Percentiles rank a stretch among this genome's conserved stretches.
These are phyloP conservation scores for Abscondita cerata DNA, from an alignment of 2,888 invertebrate genomes.

Conservation along the genomic window DNA sequence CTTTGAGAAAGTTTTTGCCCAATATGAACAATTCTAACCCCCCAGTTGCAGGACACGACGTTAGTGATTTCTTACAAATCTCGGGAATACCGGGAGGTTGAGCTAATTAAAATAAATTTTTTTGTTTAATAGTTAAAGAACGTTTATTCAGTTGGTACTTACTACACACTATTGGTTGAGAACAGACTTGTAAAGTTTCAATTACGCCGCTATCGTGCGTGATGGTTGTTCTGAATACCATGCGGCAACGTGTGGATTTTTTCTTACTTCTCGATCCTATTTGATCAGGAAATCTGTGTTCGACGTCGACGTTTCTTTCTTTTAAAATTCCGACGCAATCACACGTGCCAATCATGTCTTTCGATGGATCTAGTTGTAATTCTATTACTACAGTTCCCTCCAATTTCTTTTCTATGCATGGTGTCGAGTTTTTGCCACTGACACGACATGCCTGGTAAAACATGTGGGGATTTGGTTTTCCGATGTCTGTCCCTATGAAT, in stretches of 20 bases:
- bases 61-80: conserved; percentile 87
- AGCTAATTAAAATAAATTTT: too few relatives aligned
- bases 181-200: conserved; percentile 88
- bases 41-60: conserved; percentile 79
- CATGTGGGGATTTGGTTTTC: conserved; percentile 92
- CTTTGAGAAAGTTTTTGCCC: conserved; percentile 92
- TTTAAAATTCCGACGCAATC: conserved; percentile 98
- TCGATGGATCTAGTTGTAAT: conserved; percentile 86
- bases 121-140: not conserved
- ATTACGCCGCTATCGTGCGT: conserved; percentile 76
- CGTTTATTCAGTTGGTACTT: too few relatives aligned
- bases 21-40: conserved; percentile 86
- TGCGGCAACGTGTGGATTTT: conserved; percentile 92
- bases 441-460: conserved; percentile 98
- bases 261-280: conserved; percentile 84
- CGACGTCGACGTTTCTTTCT: conserved; percentile 95
- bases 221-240: conserved; percentile 91
- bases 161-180: conserved; percentile 93
- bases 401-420: conserved; percentile 86
- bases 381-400: conserved; percentile 96
- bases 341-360: conserved; percentile 91
- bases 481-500: conserved; percentile 92
- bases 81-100: conserved; percentile 93
- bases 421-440: conserved; percentile 94
- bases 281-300: conserved; percentile 86